phyloP scores from a whole-genome alignment of 2,113 vertebrate species.

The Indri indri region DNA sequence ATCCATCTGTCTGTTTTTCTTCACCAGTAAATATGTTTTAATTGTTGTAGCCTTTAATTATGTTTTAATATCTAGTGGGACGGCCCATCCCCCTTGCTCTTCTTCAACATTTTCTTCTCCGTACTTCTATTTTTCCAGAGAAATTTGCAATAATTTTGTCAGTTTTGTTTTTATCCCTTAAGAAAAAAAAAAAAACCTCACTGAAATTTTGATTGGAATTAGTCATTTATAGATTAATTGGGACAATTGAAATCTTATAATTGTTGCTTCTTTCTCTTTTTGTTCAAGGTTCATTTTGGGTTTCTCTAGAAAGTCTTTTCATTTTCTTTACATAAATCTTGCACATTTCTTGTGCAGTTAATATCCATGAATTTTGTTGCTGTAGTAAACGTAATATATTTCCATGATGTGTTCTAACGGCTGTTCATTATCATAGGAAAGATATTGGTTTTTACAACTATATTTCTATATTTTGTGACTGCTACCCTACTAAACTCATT shows the following conservation, averaged over 20 bases:
- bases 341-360: constrained; percentile 7
- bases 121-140: neutral
- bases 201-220: neutral
- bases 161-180: neutral
- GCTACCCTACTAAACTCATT: neutral
- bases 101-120: neutral
- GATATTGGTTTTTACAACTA: constrained; percentile 13
- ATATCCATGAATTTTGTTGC: constrained; percentile 25
- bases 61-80: neutral
- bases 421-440: constrained; percentile 34
- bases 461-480: neutral
- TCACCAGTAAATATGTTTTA: neutral
- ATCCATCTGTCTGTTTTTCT: constrained; percentile 22
- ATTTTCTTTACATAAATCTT: constrained; percentile 43
- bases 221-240: neutral
- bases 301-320: neutral
- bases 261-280: neutral
- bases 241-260: neutral
- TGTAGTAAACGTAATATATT: constrained; percentile 3
- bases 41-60: constrained; percentile 27
- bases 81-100: neutral
- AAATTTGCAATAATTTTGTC: constrained; percentile 13
- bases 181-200: constrained; percentile 11
- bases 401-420: neutral
- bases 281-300: neutral